Percentiles rank a stretch among this genome's conserved stretches.
These are phyloP conservation scores for Drosophila multiciliata DNA, from an alignment of 2,888 invertebrate species.

Conservation along the genomic window DNA sequence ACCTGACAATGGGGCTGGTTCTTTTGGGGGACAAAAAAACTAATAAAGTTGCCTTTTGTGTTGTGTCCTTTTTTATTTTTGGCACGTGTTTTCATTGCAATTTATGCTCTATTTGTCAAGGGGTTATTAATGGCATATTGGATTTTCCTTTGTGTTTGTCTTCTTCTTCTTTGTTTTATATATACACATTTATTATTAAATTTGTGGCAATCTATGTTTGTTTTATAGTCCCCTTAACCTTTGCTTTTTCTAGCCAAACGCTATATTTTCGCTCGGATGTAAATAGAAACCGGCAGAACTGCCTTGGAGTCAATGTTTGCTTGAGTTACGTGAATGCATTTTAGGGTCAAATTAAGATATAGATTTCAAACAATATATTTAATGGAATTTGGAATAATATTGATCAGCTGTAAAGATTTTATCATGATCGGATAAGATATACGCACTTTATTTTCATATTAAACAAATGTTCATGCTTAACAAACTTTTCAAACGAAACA, in stretches of 20 bases:
- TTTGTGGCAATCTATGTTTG: background rate
- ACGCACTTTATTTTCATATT: background rate
- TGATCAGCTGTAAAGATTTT: background rate
- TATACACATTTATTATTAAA: background rate
- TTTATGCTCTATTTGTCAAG: slow-evolving; percentile 1
- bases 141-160: background rate
- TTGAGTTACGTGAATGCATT: background rate
- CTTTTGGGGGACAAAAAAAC: slow-evolving; percentile 6
- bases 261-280: background rate
- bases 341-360: background rate
- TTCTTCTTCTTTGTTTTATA: background rate
- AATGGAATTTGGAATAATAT: background rate
- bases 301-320: background rate
- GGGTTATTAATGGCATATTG: slow-evolving; percentile 3
- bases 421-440: background rate
- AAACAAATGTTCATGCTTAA: too few species aligned
- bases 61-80: slow-evolving; percentile 3
- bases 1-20: background rate
- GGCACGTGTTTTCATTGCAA: slow-evolving; percentile 9
- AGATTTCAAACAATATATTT: background rate
- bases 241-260: background rate
- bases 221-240: background rate
- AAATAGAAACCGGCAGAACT: background rate
- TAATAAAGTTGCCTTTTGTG: slow-evolving; percentile 30
- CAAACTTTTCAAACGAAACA: too few species aligned